phyloP scores from a whole-genome alignment of 2,888 invertebrate species.

The Diaperis boleti region DNA sequence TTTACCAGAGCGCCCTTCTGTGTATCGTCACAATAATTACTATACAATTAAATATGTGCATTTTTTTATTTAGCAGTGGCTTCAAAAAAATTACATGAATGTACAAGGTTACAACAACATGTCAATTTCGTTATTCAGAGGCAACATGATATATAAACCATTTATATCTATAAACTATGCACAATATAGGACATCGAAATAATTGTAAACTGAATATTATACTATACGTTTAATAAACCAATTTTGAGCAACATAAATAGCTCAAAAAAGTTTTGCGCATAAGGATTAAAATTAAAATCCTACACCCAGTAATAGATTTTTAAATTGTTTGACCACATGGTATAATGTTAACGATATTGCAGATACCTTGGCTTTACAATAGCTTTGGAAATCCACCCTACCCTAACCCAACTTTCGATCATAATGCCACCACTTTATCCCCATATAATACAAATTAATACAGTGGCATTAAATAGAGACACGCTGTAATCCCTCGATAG shows the following conservation, averaged over 20 bases:
- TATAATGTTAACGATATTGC: constrained; percentile 50
- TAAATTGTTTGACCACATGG: constrained; percentile 66
- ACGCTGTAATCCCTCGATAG: constrained; percentile 58
- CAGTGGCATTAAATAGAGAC: constrained; percentile 64
- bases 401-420: constrained; percentile 61
- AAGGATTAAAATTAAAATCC: constrained; percentile 1
- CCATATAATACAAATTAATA: constrained; percentile 66
- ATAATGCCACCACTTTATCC: constrained; percentile 65
- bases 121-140: background rate
- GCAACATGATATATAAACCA: no score
- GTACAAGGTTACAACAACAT: background rate
- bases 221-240: no score
- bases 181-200: no score
- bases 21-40: constrained; percentile 23
- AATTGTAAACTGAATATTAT: no score
- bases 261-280: no score
- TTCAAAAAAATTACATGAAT: background rate
- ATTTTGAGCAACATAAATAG: no score
- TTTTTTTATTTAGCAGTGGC: background rate
- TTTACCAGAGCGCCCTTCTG: constrained; percentile 56
- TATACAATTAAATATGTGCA: constrained; percentile 16
- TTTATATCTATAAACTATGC: no score
- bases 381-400: constrained; percentile 46
- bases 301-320: constrained; percentile 62
- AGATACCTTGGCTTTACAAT: constrained; percentile 24